A percentile compares a stretch with the other conserved stretches of the same genome.
Evolutionary conservation across 2,888 invertebrate genomes (phyloP).

Genomic region (Mimumesa dahlbomi): DNA sequence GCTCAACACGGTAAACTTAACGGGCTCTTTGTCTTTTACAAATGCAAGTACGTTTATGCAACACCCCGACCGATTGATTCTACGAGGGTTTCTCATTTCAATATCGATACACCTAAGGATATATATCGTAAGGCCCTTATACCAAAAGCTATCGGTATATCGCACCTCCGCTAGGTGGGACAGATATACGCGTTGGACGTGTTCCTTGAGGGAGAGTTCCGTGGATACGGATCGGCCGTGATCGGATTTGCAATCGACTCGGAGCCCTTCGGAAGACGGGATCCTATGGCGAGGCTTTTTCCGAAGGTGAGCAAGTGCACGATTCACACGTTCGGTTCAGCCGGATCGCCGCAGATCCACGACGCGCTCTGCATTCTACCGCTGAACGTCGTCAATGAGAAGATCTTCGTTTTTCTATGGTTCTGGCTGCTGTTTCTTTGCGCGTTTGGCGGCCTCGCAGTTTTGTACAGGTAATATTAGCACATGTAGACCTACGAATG

Average conservation of each 20-base stretch:
- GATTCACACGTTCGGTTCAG: constrained; percentile 83
- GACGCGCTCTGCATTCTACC: constrained; percentile 89
- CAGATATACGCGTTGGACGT: constrained; percentile 87
- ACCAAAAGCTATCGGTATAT: too few relatives aligned
- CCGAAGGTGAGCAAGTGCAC: constrained; percentile 87
- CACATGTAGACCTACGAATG: too few relatives aligned
- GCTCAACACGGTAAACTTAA: constrained; percentile 87
- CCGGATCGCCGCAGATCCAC: constrained; percentile 82
- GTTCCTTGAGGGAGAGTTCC: constrained; percentile 85
- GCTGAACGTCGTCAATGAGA: constrained; percentile 90
- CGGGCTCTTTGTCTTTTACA: too few relatives aligned
- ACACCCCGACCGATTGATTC: not conserved
- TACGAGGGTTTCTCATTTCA: too few relatives aligned
- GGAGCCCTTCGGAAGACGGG: constrained; percentile 81
- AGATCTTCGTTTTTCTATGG: constrained; percentile 88
- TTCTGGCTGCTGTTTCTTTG: constrained; percentile 87
- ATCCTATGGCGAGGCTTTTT: constrained; percentile 86
- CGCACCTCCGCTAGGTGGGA: constrained; percentile 81
- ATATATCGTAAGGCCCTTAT: too few relatives aligned
- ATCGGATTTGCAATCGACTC: constrained; percentile 80
- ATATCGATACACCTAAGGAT: too few relatives aligned
- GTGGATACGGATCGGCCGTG: constrained; percentile 83
- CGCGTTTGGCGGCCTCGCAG: constrained; percentile 83
- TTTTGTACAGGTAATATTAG: constrained; percentile 83
- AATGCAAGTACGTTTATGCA: not conserved